Evolutionary conservation across 1,140 invertebrate genomes (phyloP).

Genomic region (Argopecten irradians): DNA sequence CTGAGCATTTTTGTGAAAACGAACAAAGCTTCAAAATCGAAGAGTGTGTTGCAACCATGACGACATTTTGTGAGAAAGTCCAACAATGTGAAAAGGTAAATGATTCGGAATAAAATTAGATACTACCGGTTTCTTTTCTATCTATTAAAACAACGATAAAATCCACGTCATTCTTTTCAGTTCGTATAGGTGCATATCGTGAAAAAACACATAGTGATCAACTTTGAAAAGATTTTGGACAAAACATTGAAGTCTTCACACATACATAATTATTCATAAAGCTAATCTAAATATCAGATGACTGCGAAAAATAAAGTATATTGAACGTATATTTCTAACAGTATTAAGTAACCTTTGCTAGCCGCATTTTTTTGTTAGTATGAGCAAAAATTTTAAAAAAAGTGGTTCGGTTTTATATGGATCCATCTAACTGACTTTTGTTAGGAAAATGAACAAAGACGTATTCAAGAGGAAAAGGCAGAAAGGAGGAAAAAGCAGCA

Average conservation of each 20-base stretch:
- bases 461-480: conserved; percentile 72
- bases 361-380: too few species aligned
- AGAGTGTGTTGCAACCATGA: conserved; percentile 73
- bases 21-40: conserved; percentile 74
- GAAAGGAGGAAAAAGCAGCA: conserved; percentile 67
- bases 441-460: conserved; percentile 74
- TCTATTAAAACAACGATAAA: background rate
- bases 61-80: conserved; percentile 71
- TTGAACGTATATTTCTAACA: too few species aligned
- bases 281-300: too few species aligned
- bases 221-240: too few species aligned
- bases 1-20: conserved; percentile 74
- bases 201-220: background rate
- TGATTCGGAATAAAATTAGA: background rate
- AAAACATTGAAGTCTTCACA: too few species aligned
- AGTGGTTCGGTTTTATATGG: background rate
- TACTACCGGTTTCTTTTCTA: background rate
- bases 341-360: too few species aligned
- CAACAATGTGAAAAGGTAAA: conserved; percentile 72
- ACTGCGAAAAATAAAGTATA: too few species aligned
- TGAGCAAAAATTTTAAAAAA: too few species aligned
- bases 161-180: background rate
- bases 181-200: background rate
- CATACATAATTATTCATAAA: too few species aligned
- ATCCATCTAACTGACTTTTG: conserved; percentile 28